phyloP scores from a whole-genome alignment of 2,113 vertebrate genomes.

The Ciconia boyciana region DNA sequence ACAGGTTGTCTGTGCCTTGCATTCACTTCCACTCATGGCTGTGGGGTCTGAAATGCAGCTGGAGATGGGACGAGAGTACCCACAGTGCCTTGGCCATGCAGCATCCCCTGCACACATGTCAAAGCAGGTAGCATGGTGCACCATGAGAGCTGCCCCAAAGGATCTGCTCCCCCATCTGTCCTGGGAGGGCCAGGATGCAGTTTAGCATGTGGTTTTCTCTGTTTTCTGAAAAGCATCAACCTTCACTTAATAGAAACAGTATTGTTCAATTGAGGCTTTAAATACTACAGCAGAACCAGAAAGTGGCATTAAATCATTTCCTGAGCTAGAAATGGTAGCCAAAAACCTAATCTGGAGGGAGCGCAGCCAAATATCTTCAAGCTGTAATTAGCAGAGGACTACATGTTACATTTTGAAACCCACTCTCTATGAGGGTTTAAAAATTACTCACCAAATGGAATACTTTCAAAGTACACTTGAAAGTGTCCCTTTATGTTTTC shows the following conservation, averaged over 20 bases:
- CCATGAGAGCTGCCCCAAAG: not conserved
- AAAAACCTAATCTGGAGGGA: not conserved
- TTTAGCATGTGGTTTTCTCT: not conserved
- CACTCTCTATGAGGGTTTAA: not conserved
- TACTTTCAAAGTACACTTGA: not conserved
- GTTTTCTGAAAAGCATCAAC: not conserved
- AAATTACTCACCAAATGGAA: not conserved
- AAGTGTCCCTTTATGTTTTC: not conserved
- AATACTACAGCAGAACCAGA: not conserved
- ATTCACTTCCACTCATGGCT: rapidly evolving
- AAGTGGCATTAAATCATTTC: not conserved
- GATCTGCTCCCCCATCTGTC: not conserved
- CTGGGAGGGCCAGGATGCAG: not conserved
- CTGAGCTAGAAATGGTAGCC: not conserved
- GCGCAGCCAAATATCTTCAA: not conserved
- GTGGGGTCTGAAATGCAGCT: not conserved
- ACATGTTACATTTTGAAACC: not conserved
- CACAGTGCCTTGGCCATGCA: not conserved
- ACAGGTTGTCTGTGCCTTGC: not conserved
- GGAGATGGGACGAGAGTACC: not conserved
- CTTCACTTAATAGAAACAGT: not conserved
- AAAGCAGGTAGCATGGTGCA: not conserved
- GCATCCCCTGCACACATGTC: rapidly evolving
- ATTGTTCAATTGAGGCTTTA: not conserved
- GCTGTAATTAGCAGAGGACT: conserved; percentile 1